phyloP scores from a whole-genome alignment of 2,113 vertebrate genomes.

The Osmerus mordax region DNA sequence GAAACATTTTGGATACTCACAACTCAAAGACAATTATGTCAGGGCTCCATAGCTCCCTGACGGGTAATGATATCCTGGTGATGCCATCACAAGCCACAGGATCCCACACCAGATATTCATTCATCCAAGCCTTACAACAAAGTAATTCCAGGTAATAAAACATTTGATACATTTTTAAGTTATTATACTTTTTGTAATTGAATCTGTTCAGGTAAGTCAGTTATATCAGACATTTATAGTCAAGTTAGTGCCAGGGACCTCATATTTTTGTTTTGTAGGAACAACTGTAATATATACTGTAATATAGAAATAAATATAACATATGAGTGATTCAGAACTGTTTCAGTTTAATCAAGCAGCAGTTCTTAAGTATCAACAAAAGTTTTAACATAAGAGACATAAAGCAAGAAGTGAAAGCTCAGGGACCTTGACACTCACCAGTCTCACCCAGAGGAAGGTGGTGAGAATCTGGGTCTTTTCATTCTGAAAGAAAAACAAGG shows the following conservation, averaged over 20 bases:
- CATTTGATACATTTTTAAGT: too few relatives aligned
- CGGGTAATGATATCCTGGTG: slow-evolving; percentile 72
- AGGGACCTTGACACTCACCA: slow-evolving; percentile 53
- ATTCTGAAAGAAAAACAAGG: slow-evolving; percentile 57
- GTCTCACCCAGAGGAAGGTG: slow-evolving; percentile 76
- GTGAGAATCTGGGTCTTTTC: slow-evolving; percentile 78
- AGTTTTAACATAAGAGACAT: not conserved
- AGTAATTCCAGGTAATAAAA: not conserved
- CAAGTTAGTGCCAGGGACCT: too few relatives aligned
- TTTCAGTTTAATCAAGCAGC: too few relatives aligned
- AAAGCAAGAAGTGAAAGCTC: not conserved
- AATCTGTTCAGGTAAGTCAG: too few relatives aligned
- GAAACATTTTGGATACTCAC: slow-evolving; percentile 48
- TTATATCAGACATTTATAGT: too few relatives aligned
- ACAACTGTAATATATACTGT: not conserved
- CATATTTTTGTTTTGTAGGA: too few relatives aligned
- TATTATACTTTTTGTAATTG: too few relatives aligned
- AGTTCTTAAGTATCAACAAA: too few relatives aligned
- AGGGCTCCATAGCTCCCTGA: slow-evolving; percentile 74
- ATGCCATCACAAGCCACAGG: slow-evolving; percentile 67
- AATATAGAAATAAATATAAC: not conserved
- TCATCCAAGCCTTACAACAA: slow-evolving; percentile 70
- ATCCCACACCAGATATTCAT: slow-evolving; percentile 77
- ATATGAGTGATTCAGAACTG: too few relatives aligned
- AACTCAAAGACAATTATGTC: slow-evolving; percentile 80